Evolutionary conservation across 2,797 vertebrate genomes (phyloP).

Genomic region (Coilia nasus): DNA sequence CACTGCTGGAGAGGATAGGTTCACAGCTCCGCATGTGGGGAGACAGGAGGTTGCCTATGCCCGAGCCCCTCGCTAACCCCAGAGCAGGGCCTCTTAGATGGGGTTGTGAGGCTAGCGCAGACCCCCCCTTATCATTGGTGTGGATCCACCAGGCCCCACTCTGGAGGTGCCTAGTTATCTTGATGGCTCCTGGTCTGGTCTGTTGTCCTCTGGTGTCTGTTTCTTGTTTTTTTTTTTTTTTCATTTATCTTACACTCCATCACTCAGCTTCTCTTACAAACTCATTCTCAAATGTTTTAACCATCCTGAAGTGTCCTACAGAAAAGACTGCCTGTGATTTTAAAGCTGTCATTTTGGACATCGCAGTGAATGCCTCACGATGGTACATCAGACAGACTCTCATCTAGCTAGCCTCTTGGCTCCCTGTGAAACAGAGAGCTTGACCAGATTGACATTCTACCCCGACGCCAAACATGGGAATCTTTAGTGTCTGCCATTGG

Average conservation of each 20-base stretch:
- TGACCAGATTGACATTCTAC: slow-evolving; percentile 61
- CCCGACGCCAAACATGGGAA: slow-evolving; percentile 63
- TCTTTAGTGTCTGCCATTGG: slow-evolving; percentile 31
- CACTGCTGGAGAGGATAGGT: slow-evolving; percentile 88
- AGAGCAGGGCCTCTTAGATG: slow-evolving; percentile 68
- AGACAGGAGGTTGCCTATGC: slow-evolving; percentile 57
- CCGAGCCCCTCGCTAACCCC: slow-evolving; percentile 66
- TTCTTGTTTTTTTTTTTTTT: slow-evolving; percentile 29
- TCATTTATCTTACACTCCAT: not conserved
- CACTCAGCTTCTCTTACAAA: not conserved
- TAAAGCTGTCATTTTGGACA: not conserved
- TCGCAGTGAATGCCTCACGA: not conserved
- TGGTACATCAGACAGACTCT: not conserved
- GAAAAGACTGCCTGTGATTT: not conserved
- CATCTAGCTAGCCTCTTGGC: not conserved
- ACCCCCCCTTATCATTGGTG: slow-evolving; percentile 2
- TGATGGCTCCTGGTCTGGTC: slow-evolving; percentile 64
- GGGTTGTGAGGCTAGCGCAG: slow-evolving; percentile 68
- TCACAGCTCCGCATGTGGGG: slow-evolving; percentile 79
- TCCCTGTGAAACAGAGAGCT: not conserved
- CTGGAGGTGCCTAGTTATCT: slow-evolving; percentile 74
- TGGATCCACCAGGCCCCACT: slow-evolving; percentile 70
- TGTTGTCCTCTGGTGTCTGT: slow-evolving; percentile 35
- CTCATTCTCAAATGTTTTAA: not conserved
- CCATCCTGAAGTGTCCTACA: not conserved